Percentiles rank a stretch among this genome's conserved stretches.
phyloP scores from a whole-genome alignment of 2,113 vertebrate genomes.

The Colius striatus region DNA sequence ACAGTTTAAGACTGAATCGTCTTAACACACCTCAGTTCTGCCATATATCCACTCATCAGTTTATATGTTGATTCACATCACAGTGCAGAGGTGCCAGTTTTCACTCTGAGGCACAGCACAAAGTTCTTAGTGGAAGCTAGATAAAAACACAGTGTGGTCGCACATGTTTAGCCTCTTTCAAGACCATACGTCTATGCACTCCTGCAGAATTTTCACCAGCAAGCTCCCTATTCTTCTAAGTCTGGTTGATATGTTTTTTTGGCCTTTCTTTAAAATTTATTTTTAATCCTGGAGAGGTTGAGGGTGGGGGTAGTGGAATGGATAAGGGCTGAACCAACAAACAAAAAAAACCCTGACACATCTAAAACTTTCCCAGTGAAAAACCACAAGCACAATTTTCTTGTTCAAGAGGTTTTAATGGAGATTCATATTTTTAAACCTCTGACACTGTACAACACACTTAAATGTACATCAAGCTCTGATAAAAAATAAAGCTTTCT shows the following conservation, averaged over 20 bases:
- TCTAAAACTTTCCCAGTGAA: background rate
- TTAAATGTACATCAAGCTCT: conserved; percentile 62
- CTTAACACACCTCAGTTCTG: background rate
- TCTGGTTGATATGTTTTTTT: background rate
- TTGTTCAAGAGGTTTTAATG: conserved; percentile 48
- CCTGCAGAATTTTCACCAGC: background rate
- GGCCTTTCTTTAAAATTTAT: background rate
- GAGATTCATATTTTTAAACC: conserved; percentile 19
- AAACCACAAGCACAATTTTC: background rate
- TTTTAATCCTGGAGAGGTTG: background rate
- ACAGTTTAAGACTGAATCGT: background rate
- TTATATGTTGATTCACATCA: background rate
- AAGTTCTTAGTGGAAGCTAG: background rate
- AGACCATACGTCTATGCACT: background rate
- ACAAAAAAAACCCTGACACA: background rate
- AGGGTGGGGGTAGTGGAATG: background rate
- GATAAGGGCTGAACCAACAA: background rate
- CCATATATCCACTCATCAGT: background rate
- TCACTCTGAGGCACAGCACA: background rate
- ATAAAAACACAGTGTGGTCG: background rate
- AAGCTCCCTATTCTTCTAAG: rapidly evolving
- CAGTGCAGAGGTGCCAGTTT: background rate
- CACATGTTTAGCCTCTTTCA: background rate
- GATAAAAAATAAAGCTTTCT: conserved; percentile 82
- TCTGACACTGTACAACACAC: conserved; percentile 24